A percentile compares a stretch with the other conserved stretches of the same genome.
Evolutionary conservation across 2,113 vertebrate species (phyloP).

Genomic region (Scomber colias): DNA sequence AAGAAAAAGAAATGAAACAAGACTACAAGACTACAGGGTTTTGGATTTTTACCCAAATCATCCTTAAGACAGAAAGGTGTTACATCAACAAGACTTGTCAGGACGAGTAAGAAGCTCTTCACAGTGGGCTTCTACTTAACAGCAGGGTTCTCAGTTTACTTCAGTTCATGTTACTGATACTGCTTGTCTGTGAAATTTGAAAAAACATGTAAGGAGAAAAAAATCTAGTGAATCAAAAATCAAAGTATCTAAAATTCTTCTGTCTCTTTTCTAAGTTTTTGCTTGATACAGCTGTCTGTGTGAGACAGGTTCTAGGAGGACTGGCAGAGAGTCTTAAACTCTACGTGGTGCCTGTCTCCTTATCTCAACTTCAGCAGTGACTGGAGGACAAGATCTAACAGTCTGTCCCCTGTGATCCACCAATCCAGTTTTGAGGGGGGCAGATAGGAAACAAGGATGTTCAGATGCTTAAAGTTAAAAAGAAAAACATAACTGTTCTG

Average conservation of each 20-base stretch:
- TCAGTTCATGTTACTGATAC: background rate
- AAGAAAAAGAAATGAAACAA: background rate
- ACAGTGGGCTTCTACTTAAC: background rate
- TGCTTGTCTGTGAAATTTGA: slow-evolving; percentile 7
- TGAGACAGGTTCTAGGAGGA: slow-evolving; percentile 18
- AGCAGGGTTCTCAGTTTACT: background rate
- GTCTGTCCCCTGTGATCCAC: slow-evolving; percentile 42
- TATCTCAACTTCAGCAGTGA: slow-evolving; percentile 45
- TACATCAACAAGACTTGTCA: background rate
- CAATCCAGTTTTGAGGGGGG: slow-evolving; percentile 40
- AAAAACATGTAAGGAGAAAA: background rate
- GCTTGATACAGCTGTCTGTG: slow-evolving; percentile 30
- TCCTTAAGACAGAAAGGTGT: background rate
- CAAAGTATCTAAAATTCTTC: slow-evolving; percentile 13
- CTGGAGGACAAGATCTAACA: slow-evolving; percentile 51
- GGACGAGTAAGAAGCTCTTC: background rate
- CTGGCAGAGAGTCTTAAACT: slow-evolving; percentile 42
- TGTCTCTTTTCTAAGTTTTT: slow-evolving; percentile 7
- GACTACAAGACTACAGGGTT: background rate
- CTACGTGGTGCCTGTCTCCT: slow-evolving; percentile 45
- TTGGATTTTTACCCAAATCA: background rate
- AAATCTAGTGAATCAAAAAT: slow-evolving; percentile 10
- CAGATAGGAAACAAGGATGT: slow-evolving; percentile 34
- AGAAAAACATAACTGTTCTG: slow-evolving; percentile 24
- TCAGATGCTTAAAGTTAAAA: slow-evolving; percentile 36